These are phyloP conservation scores for Leptopilina clavipes DNA, from an alignment of 1,140 invertebrate genomes.

Conservation along the genomic window DNA sequence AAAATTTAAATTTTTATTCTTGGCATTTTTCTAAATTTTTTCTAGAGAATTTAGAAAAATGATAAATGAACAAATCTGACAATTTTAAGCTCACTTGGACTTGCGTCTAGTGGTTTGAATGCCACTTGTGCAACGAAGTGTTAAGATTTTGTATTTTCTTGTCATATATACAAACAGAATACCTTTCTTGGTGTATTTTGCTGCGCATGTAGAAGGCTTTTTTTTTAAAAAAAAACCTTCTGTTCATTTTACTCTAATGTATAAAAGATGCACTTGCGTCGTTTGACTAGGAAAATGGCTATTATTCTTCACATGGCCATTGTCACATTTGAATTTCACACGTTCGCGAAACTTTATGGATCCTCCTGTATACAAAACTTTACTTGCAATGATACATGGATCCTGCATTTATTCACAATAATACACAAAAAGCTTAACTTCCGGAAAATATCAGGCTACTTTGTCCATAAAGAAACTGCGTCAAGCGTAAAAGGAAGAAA, in stretches of 20 bases:
- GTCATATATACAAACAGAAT: slow-evolving; percentile 48
- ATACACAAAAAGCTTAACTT: not conserved
- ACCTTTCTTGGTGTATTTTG: slow-evolving; percentile 52
- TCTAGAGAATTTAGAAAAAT: too few relatives aligned
- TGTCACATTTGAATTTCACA: slow-evolving; percentile 3
- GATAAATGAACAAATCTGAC: not conserved
- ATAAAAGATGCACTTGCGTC: slow-evolving; percentile 59
- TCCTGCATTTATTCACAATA: not conserved
- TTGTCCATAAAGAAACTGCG: not conserved
- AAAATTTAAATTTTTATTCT: too few relatives aligned
- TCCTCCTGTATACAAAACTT: not conserved
- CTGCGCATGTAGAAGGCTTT: slow-evolving; percentile 41
- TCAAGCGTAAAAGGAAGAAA: not conserved
- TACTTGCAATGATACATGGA: not conserved
- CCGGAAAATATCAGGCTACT: not conserved
- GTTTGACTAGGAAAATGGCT: slow-evolving; percentile 58
- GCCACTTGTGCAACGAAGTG: slow-evolving; percentile 39
- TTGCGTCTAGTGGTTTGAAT: not conserved
- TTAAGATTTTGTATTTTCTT: slow-evolving; percentile 54
- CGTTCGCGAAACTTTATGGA: not conserved
- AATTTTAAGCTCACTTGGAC: not conserved
- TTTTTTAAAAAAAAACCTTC: not conserved
- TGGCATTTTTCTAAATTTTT: too few relatives aligned
- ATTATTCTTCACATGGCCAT: slow-evolving; percentile 49
- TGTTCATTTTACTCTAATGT: slow-evolving; percentile 31